Conservation (phyloP, 2,888 invertebrate species). For the Malthinus flaveolus region DNA sequence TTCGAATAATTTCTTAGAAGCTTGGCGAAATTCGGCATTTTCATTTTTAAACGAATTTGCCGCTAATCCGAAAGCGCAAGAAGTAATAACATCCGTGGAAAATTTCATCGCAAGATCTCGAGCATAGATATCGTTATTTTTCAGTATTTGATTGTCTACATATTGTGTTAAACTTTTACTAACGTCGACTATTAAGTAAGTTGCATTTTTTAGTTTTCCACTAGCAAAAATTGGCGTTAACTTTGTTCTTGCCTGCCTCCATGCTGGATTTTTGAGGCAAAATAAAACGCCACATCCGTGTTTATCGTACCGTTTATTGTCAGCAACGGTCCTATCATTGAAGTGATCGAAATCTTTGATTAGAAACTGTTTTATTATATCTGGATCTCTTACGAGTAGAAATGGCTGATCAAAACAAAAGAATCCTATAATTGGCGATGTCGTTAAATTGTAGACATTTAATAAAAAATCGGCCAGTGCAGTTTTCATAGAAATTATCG, state of each 20-base stretch:
- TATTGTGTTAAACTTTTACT: conserved; percentile 39
- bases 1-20: conserved; percentile 45
- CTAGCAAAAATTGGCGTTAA: conserved; percentile 58
- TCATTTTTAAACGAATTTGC: conserved; percentile 49
- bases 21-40: conserved; percentile 48
- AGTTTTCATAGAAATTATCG: conserved; percentile 39
- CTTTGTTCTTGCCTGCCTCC: conserved; percentile 57
- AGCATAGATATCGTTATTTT: conserved; percentile 36
- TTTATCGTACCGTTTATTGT: conserved; percentile 50
- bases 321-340: conserved; percentile 52
- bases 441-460: conserved; percentile 38
- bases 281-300: conserved; percentile 51
- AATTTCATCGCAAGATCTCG: conserved; percentile 50
- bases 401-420: conserved; percentile 55
- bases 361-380: conserved; percentile 53
- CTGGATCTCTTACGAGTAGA: conserved; percentile 52
- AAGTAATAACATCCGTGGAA: conserved; percentile 55
- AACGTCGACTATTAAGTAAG: conserved; percentile 51
- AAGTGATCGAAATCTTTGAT: conserved; percentile 56
- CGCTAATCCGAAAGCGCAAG: conserved; percentile 54
- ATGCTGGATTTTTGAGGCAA: conserved; percentile 54
- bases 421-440: conserved; percentile 49
- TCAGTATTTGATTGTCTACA: conserved; percentile 52
- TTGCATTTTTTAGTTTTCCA: conserved; percentile 58
- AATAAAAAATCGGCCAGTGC: conserved; percentile 42